Evolutionary conservation across 1,140 invertebrate species (phyloP).

Genomic region (Nylanderia fulva): DNA sequence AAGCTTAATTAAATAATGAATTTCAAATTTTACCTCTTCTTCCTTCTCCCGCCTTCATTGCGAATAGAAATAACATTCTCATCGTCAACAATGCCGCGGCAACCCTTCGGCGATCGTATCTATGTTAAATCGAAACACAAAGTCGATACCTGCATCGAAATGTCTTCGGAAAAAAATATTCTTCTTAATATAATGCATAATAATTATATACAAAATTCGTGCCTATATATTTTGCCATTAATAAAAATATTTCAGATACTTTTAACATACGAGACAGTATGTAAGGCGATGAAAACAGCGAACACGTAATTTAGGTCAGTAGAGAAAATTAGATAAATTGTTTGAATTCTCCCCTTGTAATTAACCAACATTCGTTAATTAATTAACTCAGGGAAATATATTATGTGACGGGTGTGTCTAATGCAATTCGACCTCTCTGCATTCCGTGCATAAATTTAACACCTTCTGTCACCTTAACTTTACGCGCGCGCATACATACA

Average conservation of each 20-base stretch:
- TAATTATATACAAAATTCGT: neutral
- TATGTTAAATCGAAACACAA: neutral
- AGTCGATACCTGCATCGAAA: neutral
- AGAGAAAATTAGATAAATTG: constrained; percentile 13
- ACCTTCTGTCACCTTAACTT: constrained; percentile 17
- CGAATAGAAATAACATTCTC: constrained; percentile 47
- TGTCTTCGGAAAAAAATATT: neutral
- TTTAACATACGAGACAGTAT: neutral
- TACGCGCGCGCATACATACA: too few relatives aligned
- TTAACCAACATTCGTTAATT: constrained; percentile 38
- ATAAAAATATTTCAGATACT: neutral
- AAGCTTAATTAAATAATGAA: constrained; percentile 75
- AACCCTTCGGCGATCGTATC: constrained; percentile 10
- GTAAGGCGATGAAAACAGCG: neutral
- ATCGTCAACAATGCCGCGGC: neutral
- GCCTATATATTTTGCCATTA: neutral
- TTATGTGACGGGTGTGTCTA: constrained; percentile 4
- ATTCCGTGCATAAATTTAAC: constrained; percentile 17
- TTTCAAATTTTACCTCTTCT: constrained; percentile 44
- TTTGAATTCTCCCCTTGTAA: constrained; percentile 29
- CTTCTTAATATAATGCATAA: neutral
- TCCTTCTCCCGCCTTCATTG: neutral
- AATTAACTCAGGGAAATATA: constrained; percentile 18
- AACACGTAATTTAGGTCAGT: constrained; percentile 47
- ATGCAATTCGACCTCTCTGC: constrained; percentile 5